Conservation (phyloP, 2,888 invertebrate species). For the Phyllotreta cruciferae region DNA sequence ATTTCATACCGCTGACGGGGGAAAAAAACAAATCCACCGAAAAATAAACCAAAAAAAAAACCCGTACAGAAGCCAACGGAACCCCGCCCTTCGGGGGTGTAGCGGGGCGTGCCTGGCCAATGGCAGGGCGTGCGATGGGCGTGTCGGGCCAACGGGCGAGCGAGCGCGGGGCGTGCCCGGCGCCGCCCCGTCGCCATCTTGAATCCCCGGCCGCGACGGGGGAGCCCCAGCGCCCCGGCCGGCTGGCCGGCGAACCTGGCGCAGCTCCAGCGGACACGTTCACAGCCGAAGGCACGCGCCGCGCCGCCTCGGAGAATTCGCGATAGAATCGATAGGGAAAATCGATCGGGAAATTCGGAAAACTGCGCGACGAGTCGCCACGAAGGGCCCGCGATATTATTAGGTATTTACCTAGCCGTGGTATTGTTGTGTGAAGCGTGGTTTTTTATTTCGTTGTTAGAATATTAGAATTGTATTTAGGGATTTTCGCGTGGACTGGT, state of each 20-base stretch:
- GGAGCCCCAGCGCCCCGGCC: conserved; percentile 51
- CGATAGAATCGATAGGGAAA: conserved; percentile 52
- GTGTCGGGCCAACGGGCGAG: conserved; percentile 48
- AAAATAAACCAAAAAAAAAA: conserved; percentile 49
- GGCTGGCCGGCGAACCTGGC: conserved; percentile 53
- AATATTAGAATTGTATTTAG: conserved; percentile 2
- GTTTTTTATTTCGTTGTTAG: not conserved
- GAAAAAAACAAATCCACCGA: conserved; percentile 45
- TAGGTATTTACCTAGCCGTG: not conserved
- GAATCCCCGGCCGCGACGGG: conserved; percentile 43
- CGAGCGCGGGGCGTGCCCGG: conserved; percentile 28
- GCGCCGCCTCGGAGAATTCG: conserved; percentile 53
- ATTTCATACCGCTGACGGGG: conserved; percentile 53
- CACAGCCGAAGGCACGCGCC: conserved; percentile 50
- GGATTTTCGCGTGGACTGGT: conserved; percentile 27
- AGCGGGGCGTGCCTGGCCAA: no score
- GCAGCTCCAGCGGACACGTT: conserved; percentile 50
- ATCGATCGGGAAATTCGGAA: conserved; percentile 45
- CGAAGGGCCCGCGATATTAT: no score
- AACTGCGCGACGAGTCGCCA: conserved; percentile 36
- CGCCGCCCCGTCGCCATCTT: conserved; percentile 54
- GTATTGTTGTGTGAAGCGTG: conserved; percentile 13
- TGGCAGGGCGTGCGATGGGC: conserved; percentile 16
- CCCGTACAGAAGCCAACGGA: conserved; percentile 40
- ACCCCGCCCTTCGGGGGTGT: no score